Evolutionary conservation across 2,113 vertebrate genomes (phyloP).

Genomic region (Laticauda colubrina): DNA sequence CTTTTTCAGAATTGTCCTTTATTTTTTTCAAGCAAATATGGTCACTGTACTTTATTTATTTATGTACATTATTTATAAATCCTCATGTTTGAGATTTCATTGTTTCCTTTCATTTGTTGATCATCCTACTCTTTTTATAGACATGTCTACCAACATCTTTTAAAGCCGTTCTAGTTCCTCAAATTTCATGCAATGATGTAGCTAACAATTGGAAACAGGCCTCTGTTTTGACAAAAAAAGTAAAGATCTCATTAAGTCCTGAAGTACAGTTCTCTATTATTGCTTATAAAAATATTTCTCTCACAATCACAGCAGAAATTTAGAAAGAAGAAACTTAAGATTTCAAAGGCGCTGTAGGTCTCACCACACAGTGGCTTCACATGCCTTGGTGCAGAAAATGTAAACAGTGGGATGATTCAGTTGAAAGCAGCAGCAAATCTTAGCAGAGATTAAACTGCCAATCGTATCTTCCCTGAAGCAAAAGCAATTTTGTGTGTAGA

Average conservation of each 20-base stretch:
- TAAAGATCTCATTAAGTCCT: neutral
- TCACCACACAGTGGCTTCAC: neutral
- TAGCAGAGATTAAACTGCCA: neutral
- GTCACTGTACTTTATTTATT: neutral
- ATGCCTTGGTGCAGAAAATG: neutral
- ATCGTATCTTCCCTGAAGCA: neutral
- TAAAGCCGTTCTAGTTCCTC: neutral
- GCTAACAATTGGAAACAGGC: neutral
- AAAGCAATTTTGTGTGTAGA: neutral
- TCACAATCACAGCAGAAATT: neutral
- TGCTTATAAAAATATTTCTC: neutral
- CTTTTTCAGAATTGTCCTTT: neutral
- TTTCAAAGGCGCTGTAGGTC: neutral
- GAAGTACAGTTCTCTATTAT: neutral
- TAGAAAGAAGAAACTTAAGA: neutral
- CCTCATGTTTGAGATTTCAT: neutral
- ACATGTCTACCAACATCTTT: neutral
- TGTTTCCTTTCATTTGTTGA: neutral
- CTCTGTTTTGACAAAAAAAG: neutral
- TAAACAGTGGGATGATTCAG: neutral
- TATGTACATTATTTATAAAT: neutral
- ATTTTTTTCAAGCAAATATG: neutral
- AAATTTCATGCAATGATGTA: neutral
- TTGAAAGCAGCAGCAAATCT: neutral
- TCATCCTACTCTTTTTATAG: neutral